Base-by-base conservation (phyloP, 2,113 vertebrate species). In the Alouatta palliata region DNA sequence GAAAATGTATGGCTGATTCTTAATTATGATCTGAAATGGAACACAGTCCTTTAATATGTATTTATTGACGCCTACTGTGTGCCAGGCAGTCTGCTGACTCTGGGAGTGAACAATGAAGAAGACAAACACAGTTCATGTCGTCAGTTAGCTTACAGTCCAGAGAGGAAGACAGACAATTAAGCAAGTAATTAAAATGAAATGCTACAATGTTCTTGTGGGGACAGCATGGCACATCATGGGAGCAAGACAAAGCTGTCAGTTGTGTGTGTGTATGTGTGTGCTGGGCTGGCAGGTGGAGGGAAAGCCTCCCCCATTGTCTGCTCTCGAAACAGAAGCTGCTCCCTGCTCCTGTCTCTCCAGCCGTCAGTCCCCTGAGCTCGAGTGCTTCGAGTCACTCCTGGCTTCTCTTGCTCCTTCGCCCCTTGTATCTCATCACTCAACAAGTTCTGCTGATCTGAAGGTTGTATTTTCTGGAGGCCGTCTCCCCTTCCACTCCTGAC, bases 401-500 rank as follows among this genome's bases (percentile, higher is more conserved):
- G 30, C 16, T 43, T 19, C 68, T n/a, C 64, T 6, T 3, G 49
- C 21, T 49, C 32, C 64, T n/a, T 56, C 3, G 4, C 8, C 52
- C 23, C 30, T 47, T 23, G 2, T 0, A 1, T 16, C 14, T 14
- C 5, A 2, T 27, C 32, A 17, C 2, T 10, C 40, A 1, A n/a
- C 8, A 32, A 0, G 6, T 30, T 30, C 71, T 2, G n/a, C 64
- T 4, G 3, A 2, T 47, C 0, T 1, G 8, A 6, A 8, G 37
- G 64, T 21, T 6, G 0, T 3, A 0, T 0, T 52, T 45, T 32
- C 79, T 20, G 1, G 8, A 43, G 47, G 27, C 37, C 3, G 23
- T 8, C 83, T 82, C 35, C 32, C 8, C 35, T 35, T 9, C 9
- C 37, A 5, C 2, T 16, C 37, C 45, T 23, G 20, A 30, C 23